Conservation (phyloP, 2,113 vertebrate genomes). For the Propithecus coquereli region DNA sequence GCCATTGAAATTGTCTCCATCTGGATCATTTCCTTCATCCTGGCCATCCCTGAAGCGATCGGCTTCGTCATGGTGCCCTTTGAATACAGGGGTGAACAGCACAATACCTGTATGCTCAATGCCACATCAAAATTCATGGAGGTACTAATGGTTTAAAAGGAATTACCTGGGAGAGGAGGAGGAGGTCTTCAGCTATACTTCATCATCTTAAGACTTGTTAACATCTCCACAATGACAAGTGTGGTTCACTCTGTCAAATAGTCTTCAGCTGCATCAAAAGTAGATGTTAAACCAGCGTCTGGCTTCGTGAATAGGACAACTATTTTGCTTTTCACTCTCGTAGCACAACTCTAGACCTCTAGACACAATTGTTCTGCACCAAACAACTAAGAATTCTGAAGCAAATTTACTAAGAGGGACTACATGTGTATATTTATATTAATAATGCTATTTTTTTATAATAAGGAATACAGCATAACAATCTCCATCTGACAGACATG, state of each 20-base stretch:
- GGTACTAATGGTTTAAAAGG: slow-evolving; percentile 76
- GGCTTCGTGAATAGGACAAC: background rate
- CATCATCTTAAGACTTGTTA: background rate
- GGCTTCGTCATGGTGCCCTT: slow-evolving; percentile 88
- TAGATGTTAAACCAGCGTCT: background rate
- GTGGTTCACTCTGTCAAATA: background rate
- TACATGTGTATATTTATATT: background rate
- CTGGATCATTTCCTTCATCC: slow-evolving; percentile 92
- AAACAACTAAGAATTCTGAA: background rate
- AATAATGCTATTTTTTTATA: background rate
- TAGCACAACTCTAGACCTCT: background rate
- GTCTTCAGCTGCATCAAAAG: background rate
- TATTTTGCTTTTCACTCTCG: background rate
- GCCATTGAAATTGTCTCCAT: slow-evolving; percentile 94
- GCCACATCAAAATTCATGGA: slow-evolving; percentile 83
- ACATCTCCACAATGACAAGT: background rate
- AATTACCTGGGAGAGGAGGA: background rate
- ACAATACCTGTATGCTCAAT: slow-evolving; percentile 90
- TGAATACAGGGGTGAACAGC: slow-evolving; percentile 81
- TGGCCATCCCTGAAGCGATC: slow-evolving; percentile 95
- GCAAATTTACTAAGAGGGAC: background rate
- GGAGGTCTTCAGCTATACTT: background rate
- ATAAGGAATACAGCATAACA: background rate
- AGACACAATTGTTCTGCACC: background rate
- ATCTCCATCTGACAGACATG: background rate